Conservation (phyloP, 2,113 vertebrate species). For the Oostethus manadensis region DNA sequence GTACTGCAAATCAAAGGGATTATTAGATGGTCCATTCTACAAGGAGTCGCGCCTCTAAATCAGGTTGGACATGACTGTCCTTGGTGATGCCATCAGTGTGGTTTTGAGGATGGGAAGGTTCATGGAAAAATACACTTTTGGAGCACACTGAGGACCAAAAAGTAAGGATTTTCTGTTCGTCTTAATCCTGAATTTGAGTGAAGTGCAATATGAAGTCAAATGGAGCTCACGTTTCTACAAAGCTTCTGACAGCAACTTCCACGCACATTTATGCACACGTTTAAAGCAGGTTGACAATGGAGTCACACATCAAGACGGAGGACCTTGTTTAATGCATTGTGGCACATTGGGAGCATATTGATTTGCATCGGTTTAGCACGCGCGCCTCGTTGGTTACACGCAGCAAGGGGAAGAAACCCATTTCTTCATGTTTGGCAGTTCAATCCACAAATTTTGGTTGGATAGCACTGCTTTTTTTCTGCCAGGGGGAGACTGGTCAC, state of each 20-base stretch:
- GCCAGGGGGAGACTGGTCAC: neutral
- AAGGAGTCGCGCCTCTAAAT: neutral
- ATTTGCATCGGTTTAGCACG: conserved; percentile 5
- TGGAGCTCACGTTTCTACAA: conserved; percentile 9
- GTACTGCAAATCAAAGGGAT: conserved; percentile 9
- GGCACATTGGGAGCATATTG: neutral
- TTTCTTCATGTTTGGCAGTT: conserved; percentile 12
- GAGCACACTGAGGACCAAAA: conserved; percentile 29
- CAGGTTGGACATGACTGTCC: neutral
- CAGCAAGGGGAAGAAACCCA: conserved; percentile 8
- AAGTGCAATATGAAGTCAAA: conserved; percentile 37
- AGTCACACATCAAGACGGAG: conserved; percentile 10
- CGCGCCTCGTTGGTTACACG: neutral
- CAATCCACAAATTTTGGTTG: neutral
- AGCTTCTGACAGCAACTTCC: neutral
- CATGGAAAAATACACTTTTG: neutral
- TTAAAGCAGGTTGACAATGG: conserved; percentile 7
- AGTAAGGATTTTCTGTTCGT: neutral
- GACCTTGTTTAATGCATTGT: neutral
- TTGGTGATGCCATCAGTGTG: conserved; percentile 2
- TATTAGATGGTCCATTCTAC: neutral
- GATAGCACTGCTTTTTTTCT: no score
- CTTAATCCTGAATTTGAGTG: conserved; percentile 6
- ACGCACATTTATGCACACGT: conserved; percentile 13
- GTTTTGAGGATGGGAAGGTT: conserved; percentile 6